Percentiles rank a stretch among this genome's conserved stretches.
Conservation (phyloP, 2,113 vertebrate species). For the Cebus imitator region DNA sequence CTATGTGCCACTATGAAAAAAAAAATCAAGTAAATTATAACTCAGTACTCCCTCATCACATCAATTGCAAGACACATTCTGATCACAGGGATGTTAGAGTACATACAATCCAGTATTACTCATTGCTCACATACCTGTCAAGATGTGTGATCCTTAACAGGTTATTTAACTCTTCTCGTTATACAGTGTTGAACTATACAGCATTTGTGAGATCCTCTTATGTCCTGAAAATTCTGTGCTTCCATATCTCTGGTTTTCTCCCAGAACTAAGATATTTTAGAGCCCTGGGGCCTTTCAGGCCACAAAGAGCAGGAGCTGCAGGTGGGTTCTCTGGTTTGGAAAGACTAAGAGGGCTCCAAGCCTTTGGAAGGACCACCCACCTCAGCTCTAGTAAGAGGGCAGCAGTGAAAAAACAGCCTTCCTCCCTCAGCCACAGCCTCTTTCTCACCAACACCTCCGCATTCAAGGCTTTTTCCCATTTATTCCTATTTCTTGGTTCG, state of each 20-base stretch:
- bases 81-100: background rate
- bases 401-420: background rate
- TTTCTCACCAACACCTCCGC: background rate
- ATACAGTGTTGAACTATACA: background rate
- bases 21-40: background rate
- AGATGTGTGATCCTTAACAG: background rate
- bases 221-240: background rate
- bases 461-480: background rate
- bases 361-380: background rate
- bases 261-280: background rate
- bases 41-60: background rate
- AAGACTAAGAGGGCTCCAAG: background rate
- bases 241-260: background rate
- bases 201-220: background rate
- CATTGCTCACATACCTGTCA: background rate
- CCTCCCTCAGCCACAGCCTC: too few species aligned
- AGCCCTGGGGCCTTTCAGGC: background rate
- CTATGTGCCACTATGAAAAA: background rate
- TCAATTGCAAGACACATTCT: background rate
- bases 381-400: accelerated
- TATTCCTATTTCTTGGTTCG: background rate
- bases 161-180: background rate
- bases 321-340: background rate
- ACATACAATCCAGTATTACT: background rate
- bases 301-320: background rate